Base-by-base conservation (phyloP, 2,888 invertebrate genomes). In the Tetrapedia diversipes region DNA sequence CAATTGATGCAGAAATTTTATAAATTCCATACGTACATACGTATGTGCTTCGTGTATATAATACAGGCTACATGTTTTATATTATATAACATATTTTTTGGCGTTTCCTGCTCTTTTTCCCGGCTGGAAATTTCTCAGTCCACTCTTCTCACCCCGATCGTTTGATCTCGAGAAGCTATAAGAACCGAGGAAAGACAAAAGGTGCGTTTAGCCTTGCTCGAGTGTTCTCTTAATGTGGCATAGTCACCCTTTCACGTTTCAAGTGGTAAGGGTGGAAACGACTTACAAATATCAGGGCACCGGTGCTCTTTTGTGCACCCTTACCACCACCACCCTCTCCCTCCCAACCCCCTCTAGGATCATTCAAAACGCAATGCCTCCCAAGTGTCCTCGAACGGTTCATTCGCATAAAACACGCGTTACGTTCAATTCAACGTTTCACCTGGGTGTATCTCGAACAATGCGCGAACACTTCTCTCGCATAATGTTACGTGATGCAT, bases 221-320 rank as follows among this genome's bases (percentile, higher is more conserved):
- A 83, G 85, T 80, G 67, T 80, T 82, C 83, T 61, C 71, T 85
- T 82, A 84, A 83, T 72, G 82, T 69, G 74, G 69, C 72, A 71
- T 67, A 75, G 80, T 70, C 75, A 73, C 72, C 80, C 82, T 70
- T 84, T 79, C 63, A 57, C 70, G 34, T 51, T 57, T 60, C 39
- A 69, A 83, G 70, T 70, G 74, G 68, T 68, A 57, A 72, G 80
- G 77, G 75, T 85, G 80, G 49, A 59, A 53, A 43, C 77, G 71
- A 84, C 79, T 84, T 77, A 79, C 63, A 82, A 85, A 83, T 83
- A 83, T 76, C 69, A 66, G 68, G 66, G 77, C n/a, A 64, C 60
- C 59, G 83, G 80, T 83, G 83, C 68, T 82, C 80, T 83, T 85
- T 80, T 83, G 69, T 78, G 68, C 69, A 43, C 19, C 49, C 74